Base-by-base conservation (phyloP, 2,113 vertebrate species). In the Tychaedon coryphoeus region DNA sequence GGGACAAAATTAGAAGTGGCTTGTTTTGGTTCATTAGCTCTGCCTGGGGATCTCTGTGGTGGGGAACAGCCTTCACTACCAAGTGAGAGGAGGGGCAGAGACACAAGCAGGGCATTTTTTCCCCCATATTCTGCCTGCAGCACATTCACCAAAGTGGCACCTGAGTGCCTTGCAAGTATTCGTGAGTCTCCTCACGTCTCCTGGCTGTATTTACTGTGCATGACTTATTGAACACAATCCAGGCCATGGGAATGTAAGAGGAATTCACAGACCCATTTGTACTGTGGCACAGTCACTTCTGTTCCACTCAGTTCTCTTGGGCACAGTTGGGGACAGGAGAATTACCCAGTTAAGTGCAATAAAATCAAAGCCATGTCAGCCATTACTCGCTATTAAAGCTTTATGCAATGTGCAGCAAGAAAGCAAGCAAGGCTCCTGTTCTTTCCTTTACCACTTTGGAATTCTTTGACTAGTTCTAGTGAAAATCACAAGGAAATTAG, bases 301-400 rank as follows among this genome's bases (percentile, higher is more conserved):
- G 82, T 56, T 90, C 91, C 29, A 3, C 76, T 95, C 79, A 73
- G 79, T 54, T 79, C 96, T 92, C 95, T 26, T 61, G 96, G 93
- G 96, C 86, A 69, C 80, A 88, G 79, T 81, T 94, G 78, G 80
- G 82, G 57, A 80, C 75, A 72, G 25, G 72, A 92, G 92, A 92
- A 97, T 96, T 92, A 73, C 88, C 88, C 91, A 88, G 92, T 96
- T 92, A 92, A 95, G 71, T 84, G 90, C 88, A 93, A 95, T 96
- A 96, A 97, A 97, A 97, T 90, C 95, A 95, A 95, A 95, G n/a
- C 88, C 80, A 43, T 95, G 95, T 96, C 90, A 92, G 88, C 88
- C 86, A 89, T 96, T 95, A 80, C 74, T 75, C 0, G 38, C 51
- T 90, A 91, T 93, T 90, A 96, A 96, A 95, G 88, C 88, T 93